These are phyloP conservation scores for Lagorchestes hirsutus DNA, from an alignment of 2,797 vertebrate genomes.

Conservation along the genomic window DNA sequence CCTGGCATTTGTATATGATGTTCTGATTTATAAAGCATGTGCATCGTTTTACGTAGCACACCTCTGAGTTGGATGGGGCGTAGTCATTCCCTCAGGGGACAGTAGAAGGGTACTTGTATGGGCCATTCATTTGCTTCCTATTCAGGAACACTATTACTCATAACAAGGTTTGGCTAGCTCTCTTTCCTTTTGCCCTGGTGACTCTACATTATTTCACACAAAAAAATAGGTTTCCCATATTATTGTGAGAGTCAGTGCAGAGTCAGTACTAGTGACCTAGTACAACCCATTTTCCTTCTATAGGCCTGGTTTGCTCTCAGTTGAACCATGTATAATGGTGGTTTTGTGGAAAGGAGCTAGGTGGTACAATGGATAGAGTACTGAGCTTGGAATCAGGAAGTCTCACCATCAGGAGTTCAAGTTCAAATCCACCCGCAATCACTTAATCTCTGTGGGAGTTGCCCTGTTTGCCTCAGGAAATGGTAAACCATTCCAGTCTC, in stretches of 20 bases:
- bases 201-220: not conserved
- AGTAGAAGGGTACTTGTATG: not conserved
- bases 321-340: not conserved
- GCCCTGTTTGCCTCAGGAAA: not conserved
- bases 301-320: constrained; percentile 7
- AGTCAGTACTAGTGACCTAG: constrained; percentile 7
- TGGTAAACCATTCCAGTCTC: not conserved
- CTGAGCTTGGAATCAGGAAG: not conserved
- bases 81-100: not conserved
- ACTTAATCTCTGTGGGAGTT: not conserved
- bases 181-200: not conserved
- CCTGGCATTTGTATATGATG: not conserved
- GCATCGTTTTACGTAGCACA: not conserved
- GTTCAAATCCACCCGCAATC: not conserved
- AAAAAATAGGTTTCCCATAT: not conserved
- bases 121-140: not conserved
- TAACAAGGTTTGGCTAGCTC: not conserved
- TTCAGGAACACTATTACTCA: not conserved
- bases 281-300: not conserved
- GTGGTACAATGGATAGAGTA: not conserved
- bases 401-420: not conserved
- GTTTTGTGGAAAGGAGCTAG: not conserved
- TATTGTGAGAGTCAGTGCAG: not conserved
- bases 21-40: not conserved
- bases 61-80: not conserved